Evolutionary conservation across 2,113 vertebrate species (phyloP), one percentile per base, ranked within the genome.

Genomic region (Galbula dea): DNA sequence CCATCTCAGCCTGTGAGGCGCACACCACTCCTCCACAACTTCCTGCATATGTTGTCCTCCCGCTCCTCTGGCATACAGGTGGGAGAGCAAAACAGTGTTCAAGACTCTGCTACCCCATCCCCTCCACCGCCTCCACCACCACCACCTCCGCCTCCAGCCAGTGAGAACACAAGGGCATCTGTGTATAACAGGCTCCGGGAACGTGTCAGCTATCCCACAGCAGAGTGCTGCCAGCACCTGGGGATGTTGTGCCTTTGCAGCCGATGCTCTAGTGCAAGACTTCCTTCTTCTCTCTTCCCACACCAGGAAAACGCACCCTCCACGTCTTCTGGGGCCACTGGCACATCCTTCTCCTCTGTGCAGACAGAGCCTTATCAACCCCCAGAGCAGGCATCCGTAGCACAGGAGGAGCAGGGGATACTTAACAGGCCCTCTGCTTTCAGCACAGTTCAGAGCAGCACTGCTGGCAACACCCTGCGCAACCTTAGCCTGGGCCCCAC

Each of bases 11-110:
- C 99, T 2, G 99, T 99, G 76, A 99, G 99, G 43, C 98, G 99
- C 86, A 99, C 99, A 1, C 99, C 99, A 63, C 99, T 99, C 83
- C 99, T 99, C 74, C 99, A 99, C 98, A 99, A 99, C 98, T 99
- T 99, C 97, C 98, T 99, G 89, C 99, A 99, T 97, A 99, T 99
- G 97, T 97, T 99, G 97, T 99, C 99, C 41, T 99, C 99, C 23
- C 99, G 99, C 93, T 99, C 98, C 30, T 98, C 99, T 5, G 98
- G 98, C 88, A 98, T 98, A 89, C 98, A 98, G 97, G 96, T 98
- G 32, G 98, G 98, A 72, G 99, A 99, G 96, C 98, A 98, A 98
- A 97, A 97, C 52, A 98, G 98, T 78, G 97, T 97, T 43, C 97
- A 98, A 68, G 98, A 99, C 71, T 98, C 85, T 21, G 98, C 97